These are phyloP conservation scores for Pachymerium ferrugineum DNA, from an alignment of 2,888 invertebrate genomes.

Conservation along the genomic window DNA sequence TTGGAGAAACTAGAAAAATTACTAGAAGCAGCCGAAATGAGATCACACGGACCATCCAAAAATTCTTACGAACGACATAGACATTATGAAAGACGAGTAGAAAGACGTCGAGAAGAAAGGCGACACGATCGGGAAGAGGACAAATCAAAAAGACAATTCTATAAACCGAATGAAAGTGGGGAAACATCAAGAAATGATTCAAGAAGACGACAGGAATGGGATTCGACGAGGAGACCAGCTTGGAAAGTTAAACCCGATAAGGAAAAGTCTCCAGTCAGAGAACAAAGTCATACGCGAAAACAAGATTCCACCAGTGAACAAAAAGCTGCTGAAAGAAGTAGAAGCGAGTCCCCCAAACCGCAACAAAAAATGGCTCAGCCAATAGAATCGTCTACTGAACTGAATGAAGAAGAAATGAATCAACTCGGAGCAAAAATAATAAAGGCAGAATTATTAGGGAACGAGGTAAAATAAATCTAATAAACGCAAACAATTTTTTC, in stretches of 20 bases:
- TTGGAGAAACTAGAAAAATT: constrained; percentile 43
- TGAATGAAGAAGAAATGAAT: constrained; percentile 81
- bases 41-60: not conserved
- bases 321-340: too few species aligned
- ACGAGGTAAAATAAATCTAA: constrained; percentile 51
- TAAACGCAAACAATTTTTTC: not conserved
- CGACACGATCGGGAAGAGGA: not conserved
- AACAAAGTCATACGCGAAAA: too few species aligned
- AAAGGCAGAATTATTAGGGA: constrained; percentile 90
- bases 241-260: too few species aligned
- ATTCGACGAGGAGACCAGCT: too few species aligned
- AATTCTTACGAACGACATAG: constrained; percentile 25
- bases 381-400: not conserved
- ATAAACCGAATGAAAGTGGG: too few species aligned
- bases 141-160: too few species aligned
- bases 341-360: too few species aligned
- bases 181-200: too few species aligned
- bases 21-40: not conserved
- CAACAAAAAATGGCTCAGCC: too few species aligned
- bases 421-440: constrained; percentile 81
- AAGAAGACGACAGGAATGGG: too few species aligned
- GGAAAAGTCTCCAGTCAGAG: too few species aligned
- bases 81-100: constrained; percentile 33
- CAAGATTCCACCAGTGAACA: too few species aligned
- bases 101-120: not conserved